Evolutionary conservation across 2,888 invertebrate genomes (phyloP), one percentile per base, ranked within the genome.

Genomic region (Oxystoma pomonae): DNA sequence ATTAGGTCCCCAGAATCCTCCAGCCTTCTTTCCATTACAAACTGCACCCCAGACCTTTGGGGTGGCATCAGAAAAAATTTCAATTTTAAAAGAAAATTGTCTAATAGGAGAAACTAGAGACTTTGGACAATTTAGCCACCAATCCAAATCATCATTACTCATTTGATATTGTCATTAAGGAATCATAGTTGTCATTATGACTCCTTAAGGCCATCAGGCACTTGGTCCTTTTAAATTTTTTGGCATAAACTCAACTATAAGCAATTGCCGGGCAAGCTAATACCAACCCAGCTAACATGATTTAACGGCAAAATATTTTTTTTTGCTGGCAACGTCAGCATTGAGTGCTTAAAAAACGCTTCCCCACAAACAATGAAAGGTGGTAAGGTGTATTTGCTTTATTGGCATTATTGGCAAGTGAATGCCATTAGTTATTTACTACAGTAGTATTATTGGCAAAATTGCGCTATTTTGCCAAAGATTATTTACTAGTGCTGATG

Each of bases 1-100:
- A 71, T 56, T 59, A 65, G 16, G 58, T 61, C 7, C 71, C 73
- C 71, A 35, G 35, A 35, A 71, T 73, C n/a, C 70, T 71, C 2
- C 63, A 59, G 12, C 51, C 21, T 35, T 66, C 57, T 57, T 57
- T 20, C 57, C 20, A 16, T 20, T 50, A 22, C 17, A 57, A 53
- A 16, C 50, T 17, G 19, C 55, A 61, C 61, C 59, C 58, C 55
- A 50, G 49, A n/a, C n/a, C 50, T 35, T 60, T 17, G 58, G 50
- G 9, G 22, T 50, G 3, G 50, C 58, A 58, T 58, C 50, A 3
- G 58, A 58, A 50, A 58, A 58, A 49, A 50, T 58, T 17, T 50
- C 58, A 21, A 58, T 5, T 57, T 18, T 20, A 57, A 57, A 57
- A 9, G 57, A 57, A 20, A 57, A 57, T 18, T 57, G 57, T 57